Percentiles rank a stretch among this genome's conserved stretches.
Conservation (phyloP, 2,888 invertebrate species). For the Leucophora obtusa region DNA sequence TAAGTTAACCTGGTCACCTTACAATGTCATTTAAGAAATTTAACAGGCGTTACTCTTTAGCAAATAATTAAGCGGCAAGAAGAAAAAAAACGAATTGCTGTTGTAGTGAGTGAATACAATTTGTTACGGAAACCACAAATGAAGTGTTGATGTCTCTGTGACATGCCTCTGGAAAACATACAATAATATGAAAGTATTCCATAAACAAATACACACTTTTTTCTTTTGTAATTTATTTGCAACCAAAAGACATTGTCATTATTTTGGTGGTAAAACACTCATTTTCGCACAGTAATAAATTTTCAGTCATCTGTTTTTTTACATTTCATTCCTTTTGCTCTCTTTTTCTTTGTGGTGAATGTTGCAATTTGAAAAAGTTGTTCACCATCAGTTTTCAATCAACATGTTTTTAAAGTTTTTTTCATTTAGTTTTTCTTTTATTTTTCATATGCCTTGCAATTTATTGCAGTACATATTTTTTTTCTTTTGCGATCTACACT, state of each 20-base stretch:
- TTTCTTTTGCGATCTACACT: constrained; percentile 20
- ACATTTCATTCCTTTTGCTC: constrained; percentile 1
- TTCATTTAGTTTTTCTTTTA: background rate
- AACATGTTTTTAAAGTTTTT: constrained; percentile 30
- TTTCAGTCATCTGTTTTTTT: constrained; percentile 36
- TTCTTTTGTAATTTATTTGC: constrained; percentile 20
- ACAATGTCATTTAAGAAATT: constrained; percentile 9
- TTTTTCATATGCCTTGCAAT: constrained; percentile 22
- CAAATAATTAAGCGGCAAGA: constrained; percentile 1
- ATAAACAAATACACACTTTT: constrained; percentile 18
- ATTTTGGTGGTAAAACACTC: constrained; percentile 37
- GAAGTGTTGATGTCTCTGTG: constrained; percentile 59
- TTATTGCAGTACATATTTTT: constrained; percentile 21
- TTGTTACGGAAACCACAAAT: constrained; percentile 62
- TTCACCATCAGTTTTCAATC: constrained; percentile 58
- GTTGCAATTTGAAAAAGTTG: constrained; percentile 36
- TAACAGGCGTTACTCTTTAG: constrained; percentile 32
- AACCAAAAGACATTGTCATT: constrained; percentile 47
- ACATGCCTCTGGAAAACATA: constrained; percentile 49
- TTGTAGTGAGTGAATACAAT: constrained; percentile 48
- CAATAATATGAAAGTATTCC: constrained; percentile 22
- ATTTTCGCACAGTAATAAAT: constrained; percentile 49
- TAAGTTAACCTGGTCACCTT: constrained; percentile 22
- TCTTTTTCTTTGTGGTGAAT: constrained; percentile 18
- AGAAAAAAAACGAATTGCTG: constrained; percentile 12